Base-by-base conservation (phyloP, 2,113 vertebrate genomes). In the Miniopterus natalensis region DNA sequence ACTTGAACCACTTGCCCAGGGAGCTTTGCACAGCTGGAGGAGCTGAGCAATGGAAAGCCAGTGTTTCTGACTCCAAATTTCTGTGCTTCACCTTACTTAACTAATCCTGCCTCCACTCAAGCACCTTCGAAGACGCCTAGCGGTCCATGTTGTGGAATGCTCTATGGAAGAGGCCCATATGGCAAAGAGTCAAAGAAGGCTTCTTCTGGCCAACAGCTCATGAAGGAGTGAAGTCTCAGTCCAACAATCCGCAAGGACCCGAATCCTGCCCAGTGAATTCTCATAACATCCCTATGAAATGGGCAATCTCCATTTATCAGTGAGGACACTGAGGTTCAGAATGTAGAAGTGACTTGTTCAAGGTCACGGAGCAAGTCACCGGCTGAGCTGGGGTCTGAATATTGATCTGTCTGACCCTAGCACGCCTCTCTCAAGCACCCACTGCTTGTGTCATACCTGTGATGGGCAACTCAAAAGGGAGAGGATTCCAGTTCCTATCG, bases 191-290 rank as follows among this genome's bases (percentile, higher is more conserved):
- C 71, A 77, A 95, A 51, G 74, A 51, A 78, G 3, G 53, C 11
- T 47, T 45, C 21, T 81, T 45, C 21, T 81, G 73, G 77, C 18
- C 61, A 92, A 84, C 55, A 87, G 45, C 57, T 94, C 88, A 27
- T 36, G 31, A 88, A 57, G 75, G 80, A 85, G 36, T 13, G 36
- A 57, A 65, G 59, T 74, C 65, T 85, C 66, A 73, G 57, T 80
- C 86, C 57, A 95, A 91, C 8, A 68, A 13, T 27, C 92, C 20
- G 8, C 70, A 93, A 94, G 78, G 59, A 70, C 51, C 61, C 40
- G 5, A 53, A 53, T 71, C 29, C 51, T 93, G 79, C 87, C 87
- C 83, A 31, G 5, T 57, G 31, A 92, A 79, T 75, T 93, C 45
- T 57, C 49, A 10, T 14, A 45, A 87, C 57, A 88, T 75, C 61